Base-by-base conservation (phyloP, 2,797 vertebrate species). In the Forpus xanthops region DNA sequence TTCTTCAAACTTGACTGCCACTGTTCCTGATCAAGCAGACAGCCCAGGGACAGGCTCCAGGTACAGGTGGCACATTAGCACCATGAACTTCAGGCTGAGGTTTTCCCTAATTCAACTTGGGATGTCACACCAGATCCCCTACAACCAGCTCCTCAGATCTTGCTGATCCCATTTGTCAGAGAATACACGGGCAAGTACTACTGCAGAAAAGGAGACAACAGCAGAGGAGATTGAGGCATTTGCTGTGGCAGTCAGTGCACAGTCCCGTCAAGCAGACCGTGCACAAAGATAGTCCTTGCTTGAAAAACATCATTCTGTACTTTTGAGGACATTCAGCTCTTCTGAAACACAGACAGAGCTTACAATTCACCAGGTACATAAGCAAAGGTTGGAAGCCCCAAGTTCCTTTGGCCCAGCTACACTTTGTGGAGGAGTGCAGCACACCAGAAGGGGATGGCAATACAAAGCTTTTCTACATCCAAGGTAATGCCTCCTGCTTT, bases 201-300 rank as follows among this genome's bases (percentile, higher is more conserved):
- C 30, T 30, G 64, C 2, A 0, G 64, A 2, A 0, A 52, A 66
- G 58, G 28, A n/a, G 41, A 35, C 21, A 49, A 1, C 47, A 56
- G 16, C 49, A 60, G 50, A 78, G 37, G 8, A 72, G 47, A 56
- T 5, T 0, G 0, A 76, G 12, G 30, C n/a, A 49, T 50, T 28
- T 35, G 30, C 62, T 19, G 33, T 5, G n/a, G 35, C n/a, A 2
- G 28, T 11, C n/a, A 2, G 28, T 11, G 35, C 4, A 6, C 15
- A 87, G 45, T 5, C 44, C 45, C 25, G 18, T 31, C n/a, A 58
- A 42, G 50, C 45, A 65, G 11, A 70, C 25, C 41, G 2, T 12
- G 21, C 39, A 60, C 31, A 79, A 67, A 56, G 35, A 86, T 18
- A 68, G 65, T 35, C 31, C 35, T 41, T 27, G 10, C 47, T 55